A percentile compares a stretch with the other conserved stretches of the same genome.
Evolutionary conservation across 1,140 invertebrate species (phyloP).

Genomic region (Ceratina japonica): DNA sequence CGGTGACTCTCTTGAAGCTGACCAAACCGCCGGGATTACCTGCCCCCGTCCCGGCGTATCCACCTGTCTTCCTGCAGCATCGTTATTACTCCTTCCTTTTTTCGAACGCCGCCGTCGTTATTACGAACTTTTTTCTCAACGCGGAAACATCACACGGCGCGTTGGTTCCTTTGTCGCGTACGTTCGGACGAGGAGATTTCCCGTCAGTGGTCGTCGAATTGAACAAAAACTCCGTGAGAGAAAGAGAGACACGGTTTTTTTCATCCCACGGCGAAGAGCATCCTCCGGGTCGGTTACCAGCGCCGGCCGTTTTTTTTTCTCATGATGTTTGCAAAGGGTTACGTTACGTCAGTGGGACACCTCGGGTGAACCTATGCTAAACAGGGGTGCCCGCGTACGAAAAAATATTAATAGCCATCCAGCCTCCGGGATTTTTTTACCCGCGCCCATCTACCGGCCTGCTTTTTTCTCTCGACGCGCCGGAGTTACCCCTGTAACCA

Average conservation of each 20-base stretch:
- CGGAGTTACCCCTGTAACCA: conserved; percentile 48
- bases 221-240: conserved; percentile 23
- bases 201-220: background rate
- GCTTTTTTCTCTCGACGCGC: background rate
- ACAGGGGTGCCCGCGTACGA: conserved; percentile 71
- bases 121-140: background rate
- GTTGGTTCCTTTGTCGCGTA: conserved; percentile 21
- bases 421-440: conserved; percentile 70
- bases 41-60: conserved; percentile 7
- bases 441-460: conserved; percentile 21
- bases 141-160: conserved; percentile 38
- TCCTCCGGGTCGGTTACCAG: conserved; percentile 39
- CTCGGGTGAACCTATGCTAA: conserved; percentile 72
- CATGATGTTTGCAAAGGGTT: conserved; percentile 67
- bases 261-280: background rate
- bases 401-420: conserved; percentile 77
- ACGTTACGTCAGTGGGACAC: conserved; percentile 52
- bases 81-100: background rate
- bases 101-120: background rate
- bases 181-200: background rate
- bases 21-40: conserved; percentile 45
- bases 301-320: conserved; percentile 57
- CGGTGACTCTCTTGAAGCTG: conserved; percentile 43
- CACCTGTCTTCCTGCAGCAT: background rate
- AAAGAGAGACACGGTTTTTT: conserved; percentile 47